Base-by-base conservation (phyloP, 2,888 invertebrate genomes). In the Gisinianus flammeolus region DNA sequence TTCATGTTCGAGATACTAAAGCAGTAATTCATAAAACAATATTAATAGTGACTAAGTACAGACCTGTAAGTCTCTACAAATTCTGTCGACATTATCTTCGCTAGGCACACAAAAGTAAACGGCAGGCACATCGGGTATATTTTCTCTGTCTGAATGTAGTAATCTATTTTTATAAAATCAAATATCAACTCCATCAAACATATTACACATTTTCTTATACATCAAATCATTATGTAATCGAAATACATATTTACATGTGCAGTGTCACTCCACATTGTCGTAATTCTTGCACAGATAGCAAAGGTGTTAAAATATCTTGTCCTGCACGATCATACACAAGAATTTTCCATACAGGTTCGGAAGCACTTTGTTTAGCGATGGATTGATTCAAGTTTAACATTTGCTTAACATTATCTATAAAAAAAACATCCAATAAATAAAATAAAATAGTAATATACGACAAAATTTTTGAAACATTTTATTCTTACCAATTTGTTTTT, bases 41-140 rank as follows among this genome's bases (percentile, higher is more conserved):
- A 58, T 68, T 52, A 54, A 64, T 31, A 35, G n/a, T 67, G 8
- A 62, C 30, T 3, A 12, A 56, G n/a, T 31, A 35, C 58, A 52
- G 26, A 75, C 72, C 83, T 93, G 93, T 76, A 95, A 89, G 87
- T 95, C 96, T 88, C 96, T 95, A 81, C 94, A 93, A 82, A 99
- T 97, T 83, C 97, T 91, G 68, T 93, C 94, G 62, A 99, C 90
- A 88, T 99, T 99, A 87, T 98, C 98, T 86, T 97, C 96, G 16
- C 94, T 93, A 2, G 99, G 98, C 83, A 94, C 91, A 87, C 98
- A 97, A 88, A 99, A 98, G 87, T 99, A 99, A 56, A 99, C 93
- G 0, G 97, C 98, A 69, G 99, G 98, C 1, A 98, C 98, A 89
- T 99, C 99, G 6, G 98, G 97, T 85, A 99, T 96, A n/a, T 88